Evolutionary conservation across 2,888 invertebrate genomes (phyloP), one percentile per base, ranked within the genome.

Genomic region (Xanthorhoe designata): DNA sequence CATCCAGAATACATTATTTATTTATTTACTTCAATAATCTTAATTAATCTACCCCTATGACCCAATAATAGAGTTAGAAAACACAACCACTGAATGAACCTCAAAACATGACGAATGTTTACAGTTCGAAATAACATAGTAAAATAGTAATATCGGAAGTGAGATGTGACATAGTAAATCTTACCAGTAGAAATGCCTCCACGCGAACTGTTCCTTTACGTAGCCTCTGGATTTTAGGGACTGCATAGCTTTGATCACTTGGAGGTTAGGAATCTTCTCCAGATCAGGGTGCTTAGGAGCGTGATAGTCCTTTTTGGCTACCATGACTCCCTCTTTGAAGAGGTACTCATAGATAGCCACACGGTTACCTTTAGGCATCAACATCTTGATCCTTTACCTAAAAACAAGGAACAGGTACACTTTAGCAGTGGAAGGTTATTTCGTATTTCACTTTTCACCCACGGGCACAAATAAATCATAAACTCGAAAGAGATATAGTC

Each of bases 131-230:
- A 24, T 4, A 19, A 9, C 5, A 19, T 7, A 17, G 18, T 49
- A 19, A 9, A 3, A 19, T 7, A 17, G 18, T 49, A 49, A 9
- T 13, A 42, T 13, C n/a, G 10, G 13, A 42, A 13, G 1, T 2
- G 1, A 17, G 8, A n/a, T 13, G 7, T 19, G 13, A 42, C 9
- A 15, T 15, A 0, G 4, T 50, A 32, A 13, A 51, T 81, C 91
- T 88, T 89, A 96, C 99, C 99, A 99, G 91, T 99, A 99, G 84
- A 98, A 99, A 90, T 99, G 99, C 83, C 99, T 96, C 99, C 99
- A 99, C 4, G 99, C 99, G 91, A 99, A 99, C 93, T 99, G 99
- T 95, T 99, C 99, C 90, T 97, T 98, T n/a, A 99, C 99, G 84
- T 96, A 97, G 68, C 99, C 99, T 88, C 97, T 96, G 3, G 99